Evolutionary conservation across 2,888 invertebrate species (phyloP).

Genomic region (Malachius bipustulatus): DNA sequence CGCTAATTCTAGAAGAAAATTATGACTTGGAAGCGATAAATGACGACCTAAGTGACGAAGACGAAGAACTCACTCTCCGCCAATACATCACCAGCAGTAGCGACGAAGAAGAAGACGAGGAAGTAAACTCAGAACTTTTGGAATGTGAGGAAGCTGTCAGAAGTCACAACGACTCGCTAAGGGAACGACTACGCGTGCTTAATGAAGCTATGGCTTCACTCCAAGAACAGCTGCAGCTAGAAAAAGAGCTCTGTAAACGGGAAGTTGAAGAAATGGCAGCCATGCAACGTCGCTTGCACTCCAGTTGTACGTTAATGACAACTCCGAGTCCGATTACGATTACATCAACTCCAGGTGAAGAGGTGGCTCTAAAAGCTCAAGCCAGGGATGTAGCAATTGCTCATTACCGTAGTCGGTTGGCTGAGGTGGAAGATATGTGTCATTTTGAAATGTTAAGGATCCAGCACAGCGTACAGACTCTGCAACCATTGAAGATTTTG

Average conservation of each 20-base stretch:
- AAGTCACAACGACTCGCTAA: too few species aligned
- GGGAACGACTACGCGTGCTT: background rate
- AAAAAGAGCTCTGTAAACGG: conserved; percentile 11
- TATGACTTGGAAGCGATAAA: too few species aligned
- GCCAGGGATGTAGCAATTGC: conserved; percentile 25
- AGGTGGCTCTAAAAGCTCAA: conserved; percentile 6
- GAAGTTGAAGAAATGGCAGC: conserved; percentile 11
- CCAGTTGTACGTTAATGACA: too few species aligned
- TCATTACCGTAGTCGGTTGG: conserved; percentile 32
- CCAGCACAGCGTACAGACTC: conserved; percentile 30
- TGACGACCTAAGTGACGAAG: too few species aligned
- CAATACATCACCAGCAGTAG: background rate
- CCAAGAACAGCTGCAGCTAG: conserved; percentile 7
- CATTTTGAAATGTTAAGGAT: conserved; percentile 35
- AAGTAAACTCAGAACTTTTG: too few species aligned
- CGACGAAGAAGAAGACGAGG: background rate
- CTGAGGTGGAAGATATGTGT: conserved; percentile 37
- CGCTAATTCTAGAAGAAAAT: too few species aligned
- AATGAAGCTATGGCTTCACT: background rate
- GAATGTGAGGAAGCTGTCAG: too few species aligned
- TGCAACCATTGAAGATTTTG: conserved; percentile 34
- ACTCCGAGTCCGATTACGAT: background rate
- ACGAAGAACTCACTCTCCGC: background rate
- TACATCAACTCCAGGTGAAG: background rate
- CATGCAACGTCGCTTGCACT: conserved; percentile 7